Conservation (phyloP, 2,888 invertebrate species). For the Bruchidius siliquastri region DNA sequence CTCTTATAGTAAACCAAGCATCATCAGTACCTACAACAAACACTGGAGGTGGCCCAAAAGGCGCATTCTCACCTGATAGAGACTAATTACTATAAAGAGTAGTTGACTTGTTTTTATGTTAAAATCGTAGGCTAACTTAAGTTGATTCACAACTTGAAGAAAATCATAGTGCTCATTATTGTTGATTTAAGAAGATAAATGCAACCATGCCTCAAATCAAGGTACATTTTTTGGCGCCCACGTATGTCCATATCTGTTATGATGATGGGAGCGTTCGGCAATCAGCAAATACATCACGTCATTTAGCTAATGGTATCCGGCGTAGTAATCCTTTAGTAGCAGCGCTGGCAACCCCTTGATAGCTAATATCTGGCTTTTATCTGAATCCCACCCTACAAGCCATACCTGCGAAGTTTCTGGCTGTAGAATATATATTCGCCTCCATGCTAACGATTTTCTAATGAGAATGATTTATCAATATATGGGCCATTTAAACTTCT, state of each 20-base stretch:
- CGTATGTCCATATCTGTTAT: slow-evolving; percentile 1
- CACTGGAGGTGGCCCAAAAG: too few species aligned
- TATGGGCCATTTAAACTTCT: neutral
- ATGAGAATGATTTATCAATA: slow-evolving; percentile 23
- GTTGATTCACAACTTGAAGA: too few species aligned
- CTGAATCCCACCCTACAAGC: slow-evolving; percentile 11
- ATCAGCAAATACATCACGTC: slow-evolving; percentile 48
- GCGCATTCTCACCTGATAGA: too few species aligned
- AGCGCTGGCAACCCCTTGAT: slow-evolving; percentile 19
- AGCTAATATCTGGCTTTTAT: slow-evolving; percentile 24
- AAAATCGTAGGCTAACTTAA: too few species aligned
- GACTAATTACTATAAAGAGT: too few species aligned
- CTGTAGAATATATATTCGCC: slow-evolving; percentile 13
- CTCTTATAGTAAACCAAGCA: too few species aligned
- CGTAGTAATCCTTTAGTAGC: slow-evolving; percentile 46
- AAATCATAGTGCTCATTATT: too few species aligned
- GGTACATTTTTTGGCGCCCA: neutral
- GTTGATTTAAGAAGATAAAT: too few species aligned
- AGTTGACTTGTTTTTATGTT: too few species aligned
- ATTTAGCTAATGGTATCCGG: slow-evolving; percentile 51
- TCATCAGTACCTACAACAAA: too few species aligned
- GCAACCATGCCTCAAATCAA: too few species aligned
- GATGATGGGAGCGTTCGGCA: slow-evolving; percentile 41
- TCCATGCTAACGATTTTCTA: slow-evolving; percentile 29
- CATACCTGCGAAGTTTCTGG: slow-evolving; percentile 18